phyloP scores from a whole-genome alignment of 2,113 vertebrate genomes.

The Chlorodrepanis virens region DNA sequence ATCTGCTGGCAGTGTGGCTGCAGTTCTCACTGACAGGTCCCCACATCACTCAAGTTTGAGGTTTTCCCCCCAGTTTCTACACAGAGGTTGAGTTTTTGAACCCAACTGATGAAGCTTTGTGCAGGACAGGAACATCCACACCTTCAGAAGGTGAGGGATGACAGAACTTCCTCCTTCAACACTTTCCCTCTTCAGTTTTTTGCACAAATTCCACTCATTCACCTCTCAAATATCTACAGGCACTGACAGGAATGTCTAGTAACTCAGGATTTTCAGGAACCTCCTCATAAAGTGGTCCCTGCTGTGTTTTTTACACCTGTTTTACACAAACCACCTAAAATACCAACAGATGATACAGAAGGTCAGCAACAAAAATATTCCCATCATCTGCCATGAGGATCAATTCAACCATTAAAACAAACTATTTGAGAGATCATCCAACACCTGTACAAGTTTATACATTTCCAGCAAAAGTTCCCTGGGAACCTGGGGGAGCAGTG shows the following conservation, averaged over 20 bases:
- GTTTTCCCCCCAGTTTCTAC: background rate
- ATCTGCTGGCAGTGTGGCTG: background rate
- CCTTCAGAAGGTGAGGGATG: background rate
- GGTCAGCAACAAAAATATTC: background rate
- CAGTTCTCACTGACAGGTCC: background rate
- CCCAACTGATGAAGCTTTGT: accelerated
- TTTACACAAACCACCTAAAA: background rate
- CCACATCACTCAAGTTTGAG: accelerated
- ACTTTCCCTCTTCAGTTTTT: background rate
- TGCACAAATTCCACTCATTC: background rate
- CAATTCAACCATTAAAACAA: background rate
- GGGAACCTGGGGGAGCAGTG: background rate
- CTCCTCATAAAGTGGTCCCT: background rate
- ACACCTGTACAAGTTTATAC: background rate
- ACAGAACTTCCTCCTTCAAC: background rate
- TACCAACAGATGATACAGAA: background rate
- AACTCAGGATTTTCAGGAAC: background rate
- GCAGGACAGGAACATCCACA: accelerated
- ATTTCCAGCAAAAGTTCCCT: background rate
- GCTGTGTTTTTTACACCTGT: background rate
- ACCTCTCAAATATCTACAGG: background rate
- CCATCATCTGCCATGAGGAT: background rate
- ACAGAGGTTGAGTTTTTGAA: background rate
- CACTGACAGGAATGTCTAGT: background rate
- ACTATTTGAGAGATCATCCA: background rate